These are phyloP conservation scores for Distichodus sexfasciatus DNA, from an alignment of 2,797 vertebrate genomes.

Conservation along the genomic window DNA sequence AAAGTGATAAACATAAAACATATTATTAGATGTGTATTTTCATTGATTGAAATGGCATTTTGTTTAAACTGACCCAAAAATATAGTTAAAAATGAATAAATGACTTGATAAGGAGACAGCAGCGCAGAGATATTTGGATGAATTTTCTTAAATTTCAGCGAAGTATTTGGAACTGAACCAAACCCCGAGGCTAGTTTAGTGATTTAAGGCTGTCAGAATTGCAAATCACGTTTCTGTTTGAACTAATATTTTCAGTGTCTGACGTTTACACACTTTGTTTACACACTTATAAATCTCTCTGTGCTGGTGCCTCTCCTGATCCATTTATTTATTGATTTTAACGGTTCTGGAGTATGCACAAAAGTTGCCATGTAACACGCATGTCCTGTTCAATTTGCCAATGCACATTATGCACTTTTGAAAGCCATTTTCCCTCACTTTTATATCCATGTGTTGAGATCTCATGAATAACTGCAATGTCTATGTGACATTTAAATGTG, in stretches of 20 bases:
- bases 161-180: neutral
- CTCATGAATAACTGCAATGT: conserved; percentile 42
- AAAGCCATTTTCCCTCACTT: conserved; percentile 95
- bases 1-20: conserved; percentile 48
- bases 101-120: conserved; percentile 69
- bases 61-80: conserved; percentile 65
- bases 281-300: conserved; percentile 55
- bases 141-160: neutral
- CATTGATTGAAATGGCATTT: conserved; percentile 69
- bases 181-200: neutral
- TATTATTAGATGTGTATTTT: conserved; percentile 56
- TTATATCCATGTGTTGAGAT: conserved; percentile 49
- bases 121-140: conserved; percentile 72
- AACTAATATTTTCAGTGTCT: too few species aligned
- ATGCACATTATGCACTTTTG: conserved; percentile 84
- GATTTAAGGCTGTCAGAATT: neutral
- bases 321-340: conserved; percentile 78
- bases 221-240: too few species aligned
- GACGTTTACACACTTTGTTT: too few species aligned
- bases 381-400: conserved; percentile 83
- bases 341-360: conserved; percentile 76
- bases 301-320: conserved; percentile 71
- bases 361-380: conserved; percentile 83
- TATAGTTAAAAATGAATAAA: conserved; percentile 71
- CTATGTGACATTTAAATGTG: conserved; percentile 54